Conservation (phyloP, 2,888 invertebrate genomes). For the Liodrosophila aerea region DNA sequence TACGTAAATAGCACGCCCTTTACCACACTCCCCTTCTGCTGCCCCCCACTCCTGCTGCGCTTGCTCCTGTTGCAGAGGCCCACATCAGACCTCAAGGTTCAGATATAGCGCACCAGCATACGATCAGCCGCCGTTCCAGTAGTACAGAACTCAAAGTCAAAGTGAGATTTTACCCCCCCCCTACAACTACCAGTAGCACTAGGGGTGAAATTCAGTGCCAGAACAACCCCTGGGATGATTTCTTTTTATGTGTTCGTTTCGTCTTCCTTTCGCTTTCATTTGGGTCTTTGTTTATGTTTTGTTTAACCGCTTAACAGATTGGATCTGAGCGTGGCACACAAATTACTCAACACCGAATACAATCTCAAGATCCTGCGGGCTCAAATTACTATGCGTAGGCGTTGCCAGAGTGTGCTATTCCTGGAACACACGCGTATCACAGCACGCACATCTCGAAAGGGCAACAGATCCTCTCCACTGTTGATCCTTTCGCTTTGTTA, state of each 20-base stretch:
- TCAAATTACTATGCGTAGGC: slow-evolving; percentile 55
- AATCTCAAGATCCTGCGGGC: slow-evolving; percentile 41
- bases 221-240: slow-evolving; percentile 43
- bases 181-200: slow-evolving; percentile 6
- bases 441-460: slow-evolving; percentile 65
- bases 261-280: no score
- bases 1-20: slow-evolving; percentile 50
- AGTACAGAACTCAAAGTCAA: neutral
- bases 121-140: slow-evolving; percentile 37
- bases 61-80: slow-evolving; percentile 30
- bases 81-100: slow-evolving; percentile 56
- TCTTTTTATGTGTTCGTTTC: no score
- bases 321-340: slow-evolving; percentile 56
- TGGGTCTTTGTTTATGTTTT: slow-evolving; percentile 57
- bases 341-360: slow-evolving; percentile 69
- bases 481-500: slow-evolving; percentile 29
- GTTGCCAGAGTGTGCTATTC: slow-evolving; percentile 47
- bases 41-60: neutral
- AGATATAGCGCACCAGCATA: slow-evolving; percentile 51
- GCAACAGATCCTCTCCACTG: neutral
- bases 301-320: slow-evolving; percentile 73
- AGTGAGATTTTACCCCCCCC: neutral
- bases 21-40: no score
- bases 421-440: slow-evolving; percentile 72
- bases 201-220: slow-evolving; percentile 42